Conservation (phyloP, 2,797 vertebrate genomes). For the Pristis pectinata region DNA sequence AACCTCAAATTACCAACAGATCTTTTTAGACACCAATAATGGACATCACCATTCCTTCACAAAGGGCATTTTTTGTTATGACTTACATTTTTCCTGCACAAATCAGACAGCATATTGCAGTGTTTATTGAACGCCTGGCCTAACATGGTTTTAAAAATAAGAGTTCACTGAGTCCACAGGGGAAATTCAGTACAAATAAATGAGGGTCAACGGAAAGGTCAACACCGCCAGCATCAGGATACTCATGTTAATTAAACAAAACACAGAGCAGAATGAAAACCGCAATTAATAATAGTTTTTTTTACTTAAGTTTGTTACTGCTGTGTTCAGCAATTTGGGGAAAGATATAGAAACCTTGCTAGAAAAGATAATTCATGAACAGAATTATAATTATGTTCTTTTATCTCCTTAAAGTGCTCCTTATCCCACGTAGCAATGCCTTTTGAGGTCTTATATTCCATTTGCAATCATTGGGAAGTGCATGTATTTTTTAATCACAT, state of each 20-base stretch:
- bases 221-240: background rate
- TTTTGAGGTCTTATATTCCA: background rate
- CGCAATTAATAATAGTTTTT: background rate
- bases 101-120: conserved; percentile 17
- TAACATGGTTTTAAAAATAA: background rate
- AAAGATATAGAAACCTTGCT: background rate
- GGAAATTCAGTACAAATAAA: conserved; percentile 16
- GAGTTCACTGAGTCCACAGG: conserved; percentile 15
- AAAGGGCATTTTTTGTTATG: conserved; percentile 7
- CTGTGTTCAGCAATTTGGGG: background rate
- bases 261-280: background rate
- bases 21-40: background rate
- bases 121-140: conserved; percentile 15
- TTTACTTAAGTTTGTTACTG: background rate
- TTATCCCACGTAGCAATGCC: no score
- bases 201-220: conserved; percentile 27
- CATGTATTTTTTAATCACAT: background rate
- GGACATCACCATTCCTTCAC: background rate
- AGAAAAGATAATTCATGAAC: background rate
- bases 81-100: conserved; percentile 17
- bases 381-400: background rate
- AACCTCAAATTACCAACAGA: conserved; percentile 19
- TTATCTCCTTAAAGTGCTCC: background rate
- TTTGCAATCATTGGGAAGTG: background rate
- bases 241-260: conserved; percentile 7